phyloP scores from a whole-genome alignment of 92 coral and sea anemone species.

The Galaxea fascicularis region DNA sequence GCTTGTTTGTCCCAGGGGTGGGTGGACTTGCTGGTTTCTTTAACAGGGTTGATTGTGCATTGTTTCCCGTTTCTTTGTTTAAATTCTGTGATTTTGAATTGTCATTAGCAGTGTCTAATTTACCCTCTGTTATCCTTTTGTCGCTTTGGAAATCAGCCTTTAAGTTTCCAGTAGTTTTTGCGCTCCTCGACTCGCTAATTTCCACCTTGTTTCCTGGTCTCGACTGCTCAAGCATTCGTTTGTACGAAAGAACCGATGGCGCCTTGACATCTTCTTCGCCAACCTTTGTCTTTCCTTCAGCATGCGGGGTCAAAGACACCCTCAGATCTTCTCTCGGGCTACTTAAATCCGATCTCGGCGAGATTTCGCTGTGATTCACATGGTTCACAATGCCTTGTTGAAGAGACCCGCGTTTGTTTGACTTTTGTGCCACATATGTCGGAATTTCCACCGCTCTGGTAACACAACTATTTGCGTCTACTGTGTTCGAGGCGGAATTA shows the following conservation, averaged over 20 bases:
- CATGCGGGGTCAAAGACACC: neutral
- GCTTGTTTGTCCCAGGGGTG: neutral
- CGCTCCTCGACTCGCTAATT: neutral
- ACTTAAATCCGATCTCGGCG: neutral
- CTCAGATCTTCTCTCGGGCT: constrained; percentile 2
- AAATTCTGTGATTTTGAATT: constrained; percentile 21
- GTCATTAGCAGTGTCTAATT: neutral
- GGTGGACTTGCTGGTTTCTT: constrained; percentile 25
- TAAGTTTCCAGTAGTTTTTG: neutral
- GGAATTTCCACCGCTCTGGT: constrained; percentile 48
- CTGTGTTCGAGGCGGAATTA: neutral
- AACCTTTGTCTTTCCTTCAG: neutral
- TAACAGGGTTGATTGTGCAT: constrained; percentile 23
- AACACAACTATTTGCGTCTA: constrained; percentile 43
- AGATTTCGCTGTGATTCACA: neutral
- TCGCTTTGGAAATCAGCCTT: constrained; percentile 27
- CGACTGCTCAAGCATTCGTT: constrained; percentile 71
- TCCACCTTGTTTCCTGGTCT: constrained; percentile 20
- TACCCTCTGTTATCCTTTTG: constrained; percentile 19
- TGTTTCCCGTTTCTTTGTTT: constrained; percentile 18
- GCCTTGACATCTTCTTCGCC: constrained; percentile 56
- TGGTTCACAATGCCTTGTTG: constrained; percentile 15
- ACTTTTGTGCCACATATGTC: constrained; percentile 30
- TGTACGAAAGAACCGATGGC: constrained; percentile 65
- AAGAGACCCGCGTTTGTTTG: constrained; percentile 23